Conservation (phyloP, 2,797 vertebrate genomes). For the Phoebastria nigripes region DNA sequence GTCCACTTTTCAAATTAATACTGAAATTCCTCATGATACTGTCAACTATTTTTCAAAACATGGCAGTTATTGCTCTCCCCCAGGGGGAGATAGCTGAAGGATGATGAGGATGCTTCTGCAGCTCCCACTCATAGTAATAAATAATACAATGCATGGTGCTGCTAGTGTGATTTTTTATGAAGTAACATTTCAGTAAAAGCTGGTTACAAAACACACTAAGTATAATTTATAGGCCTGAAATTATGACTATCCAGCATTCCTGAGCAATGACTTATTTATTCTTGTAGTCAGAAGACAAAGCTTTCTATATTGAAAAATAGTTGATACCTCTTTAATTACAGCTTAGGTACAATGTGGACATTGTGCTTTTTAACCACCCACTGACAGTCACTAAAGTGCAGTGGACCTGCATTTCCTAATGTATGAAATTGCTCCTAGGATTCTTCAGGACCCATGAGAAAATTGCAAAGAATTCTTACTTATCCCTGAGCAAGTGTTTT, state of each 20-base stretch:
- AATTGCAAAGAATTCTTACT: constrained; percentile 56
- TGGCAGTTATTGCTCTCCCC: background rate
- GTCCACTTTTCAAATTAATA: background rate
- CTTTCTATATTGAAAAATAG: constrained; percentile 45
- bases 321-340: constrained; percentile 43
- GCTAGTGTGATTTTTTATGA: background rate
- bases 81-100: background rate
- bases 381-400: constrained; percentile 33
- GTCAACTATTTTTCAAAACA: background rate
- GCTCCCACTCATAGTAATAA: background rate
- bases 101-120: background rate
- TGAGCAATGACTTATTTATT: constrained; percentile 5
- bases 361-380: constrained; percentile 41
- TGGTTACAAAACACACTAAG: background rate
- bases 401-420: constrained; percentile 20
- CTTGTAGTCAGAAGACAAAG: constrained; percentile 29
- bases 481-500: constrained; percentile 10
- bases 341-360: constrained; percentile 2
- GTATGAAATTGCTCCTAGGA: constrained; percentile 45
- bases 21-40: background rate
- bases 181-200: background rate
- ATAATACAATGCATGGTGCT: background rate
- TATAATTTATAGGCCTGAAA: constrained; percentile 24
- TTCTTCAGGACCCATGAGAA: constrained; percentile 35
- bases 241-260: constrained; percentile 28